Percentiles rank a stretch among this genome's conserved stretches.
Evolutionary conservation across 2,113 vertebrate species (phyloP).

Genomic region (Recurvirostra avosetta): DNA sequence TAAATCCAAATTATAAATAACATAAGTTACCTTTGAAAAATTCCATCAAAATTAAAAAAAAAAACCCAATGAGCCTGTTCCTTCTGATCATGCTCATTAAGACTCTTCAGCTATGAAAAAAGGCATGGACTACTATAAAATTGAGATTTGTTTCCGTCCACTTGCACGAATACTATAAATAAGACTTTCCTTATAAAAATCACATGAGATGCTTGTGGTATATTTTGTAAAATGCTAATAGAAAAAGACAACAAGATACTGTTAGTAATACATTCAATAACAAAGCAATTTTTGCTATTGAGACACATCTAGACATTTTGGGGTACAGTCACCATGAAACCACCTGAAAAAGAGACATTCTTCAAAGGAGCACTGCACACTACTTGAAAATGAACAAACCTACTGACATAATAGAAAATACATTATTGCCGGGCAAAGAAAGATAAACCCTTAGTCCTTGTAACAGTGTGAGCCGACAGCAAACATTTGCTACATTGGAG

Average conservation of each 20-base stretch:
- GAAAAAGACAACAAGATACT: constrained; percentile 44
- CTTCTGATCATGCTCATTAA: constrained; percentile 23
- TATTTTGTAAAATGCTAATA: constrained; percentile 46
- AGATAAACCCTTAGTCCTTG: constrained; percentile 11
- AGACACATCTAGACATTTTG: constrained; percentile 30
- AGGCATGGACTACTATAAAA: constrained; percentile 51
- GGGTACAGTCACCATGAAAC: constrained; percentile 36
- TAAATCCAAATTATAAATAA: constrained; percentile 45
- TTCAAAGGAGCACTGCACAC: constrained; percentile 9
- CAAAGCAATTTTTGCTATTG: constrained; percentile 36
- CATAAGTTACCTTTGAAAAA: constrained; percentile 20
- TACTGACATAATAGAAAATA: constrained; percentile 40
- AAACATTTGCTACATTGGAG: constrained; percentile 50
- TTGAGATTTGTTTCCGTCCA: neutral
- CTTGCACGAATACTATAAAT: constrained; percentile 49
- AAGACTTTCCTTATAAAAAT: constrained; percentile 50
- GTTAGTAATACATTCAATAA: constrained; percentile 50
- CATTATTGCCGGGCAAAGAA: constrained; percentile 48
- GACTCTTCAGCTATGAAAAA: constrained; percentile 32
- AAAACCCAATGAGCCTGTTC: neutral
- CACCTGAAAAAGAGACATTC: constrained; percentile 26
- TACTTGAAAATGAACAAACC: constrained; percentile 10
- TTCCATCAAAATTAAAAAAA: constrained; percentile 32
- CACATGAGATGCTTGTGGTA: constrained; percentile 17
- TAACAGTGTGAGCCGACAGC: constrained; percentile 16